Conservation (phyloP, 2,797 vertebrate species). For the Chaunax sp. region DNA sequence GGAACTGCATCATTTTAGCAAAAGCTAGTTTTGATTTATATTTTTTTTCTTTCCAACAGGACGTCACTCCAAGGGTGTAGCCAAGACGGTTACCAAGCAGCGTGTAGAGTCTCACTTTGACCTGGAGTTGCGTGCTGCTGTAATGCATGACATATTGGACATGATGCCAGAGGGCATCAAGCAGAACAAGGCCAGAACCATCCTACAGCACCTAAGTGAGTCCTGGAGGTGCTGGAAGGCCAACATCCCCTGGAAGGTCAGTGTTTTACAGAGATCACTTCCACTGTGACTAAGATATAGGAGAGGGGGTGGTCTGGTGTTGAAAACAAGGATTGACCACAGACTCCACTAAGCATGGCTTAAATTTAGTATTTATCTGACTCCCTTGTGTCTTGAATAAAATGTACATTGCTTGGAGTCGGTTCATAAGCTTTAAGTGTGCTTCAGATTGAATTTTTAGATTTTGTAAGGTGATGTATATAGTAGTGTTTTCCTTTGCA, state of each 20-base stretch:
- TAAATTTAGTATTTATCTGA: no score
- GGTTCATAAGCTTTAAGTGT: neutral
- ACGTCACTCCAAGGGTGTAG: conserved; percentile 98
- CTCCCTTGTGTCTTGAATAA: no score
- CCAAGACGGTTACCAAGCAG: conserved; percentile 99
- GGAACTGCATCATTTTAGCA: no score
- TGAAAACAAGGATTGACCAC: no score
- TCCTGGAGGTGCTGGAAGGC: conserved; percentile 99
- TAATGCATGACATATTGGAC: conserved; percentile 99
- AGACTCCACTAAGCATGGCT: no score
- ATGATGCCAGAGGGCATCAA: conserved; percentile 99
- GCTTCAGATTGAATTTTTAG: neutral
- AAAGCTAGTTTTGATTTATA: neutral
- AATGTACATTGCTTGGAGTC: neutral
- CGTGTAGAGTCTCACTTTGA: conserved; percentile 99
- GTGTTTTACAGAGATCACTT: conserved; percentile 3
- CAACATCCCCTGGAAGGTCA: conserved; percentile 99
- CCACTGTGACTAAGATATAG: no score
- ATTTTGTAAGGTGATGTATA: no score
- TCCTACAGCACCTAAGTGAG: conserved; percentile 97
- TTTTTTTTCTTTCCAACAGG: conserved; percentile 77
- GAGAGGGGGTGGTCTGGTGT: no score
- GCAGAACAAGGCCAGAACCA: conserved; percentile 99
- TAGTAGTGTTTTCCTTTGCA: no score
- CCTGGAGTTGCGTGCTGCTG: conserved; percentile 95